These are phyloP conservation scores for Tragelaphus eurycerus DNA, from an alignment of 2,797 vertebrate species.

Conservation along the genomic window DNA sequence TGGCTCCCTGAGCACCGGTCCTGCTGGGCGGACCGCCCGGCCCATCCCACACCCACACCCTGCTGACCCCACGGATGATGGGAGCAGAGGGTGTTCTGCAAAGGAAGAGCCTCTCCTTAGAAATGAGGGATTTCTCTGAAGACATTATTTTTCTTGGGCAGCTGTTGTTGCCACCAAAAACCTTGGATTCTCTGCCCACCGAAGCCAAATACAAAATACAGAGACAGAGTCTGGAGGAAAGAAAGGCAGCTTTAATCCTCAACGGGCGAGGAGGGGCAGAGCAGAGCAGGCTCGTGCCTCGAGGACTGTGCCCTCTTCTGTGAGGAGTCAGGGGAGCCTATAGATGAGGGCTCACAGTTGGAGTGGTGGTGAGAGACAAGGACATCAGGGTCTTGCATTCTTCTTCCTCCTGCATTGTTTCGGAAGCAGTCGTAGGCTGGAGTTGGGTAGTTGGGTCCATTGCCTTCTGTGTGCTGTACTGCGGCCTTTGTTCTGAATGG, in stretches of 20 bases:
- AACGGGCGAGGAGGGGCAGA: neutral
- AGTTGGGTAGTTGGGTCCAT: neutral
- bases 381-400: neutral
- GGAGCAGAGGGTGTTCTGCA: neutral
- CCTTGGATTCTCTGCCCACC: neutral
- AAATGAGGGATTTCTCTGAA: neutral
- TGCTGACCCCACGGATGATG: fast-evolving
- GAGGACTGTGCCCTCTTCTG: neutral
- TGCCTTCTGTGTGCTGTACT: neutral
- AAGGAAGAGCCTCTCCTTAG: neutral
- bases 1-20: neutral
- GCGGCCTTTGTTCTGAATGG: neutral
- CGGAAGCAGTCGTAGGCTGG: neutral
- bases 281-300: neutral
- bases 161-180: neutral
- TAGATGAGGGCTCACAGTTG: neutral
- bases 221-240: neutral
- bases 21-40: too few species aligned
- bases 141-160: fast-evolving
- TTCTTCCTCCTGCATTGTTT: neutral
- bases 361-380: fast-evolving
- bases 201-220: neutral
- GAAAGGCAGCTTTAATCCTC: neutral
- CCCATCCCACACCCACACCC: too few species aligned
- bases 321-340: neutral